Percentiles rank a stretch among this genome's conserved stretches.
Conservation (phyloP, 2,888 invertebrate genomes). For the Platycheirus albimanus region DNA sequence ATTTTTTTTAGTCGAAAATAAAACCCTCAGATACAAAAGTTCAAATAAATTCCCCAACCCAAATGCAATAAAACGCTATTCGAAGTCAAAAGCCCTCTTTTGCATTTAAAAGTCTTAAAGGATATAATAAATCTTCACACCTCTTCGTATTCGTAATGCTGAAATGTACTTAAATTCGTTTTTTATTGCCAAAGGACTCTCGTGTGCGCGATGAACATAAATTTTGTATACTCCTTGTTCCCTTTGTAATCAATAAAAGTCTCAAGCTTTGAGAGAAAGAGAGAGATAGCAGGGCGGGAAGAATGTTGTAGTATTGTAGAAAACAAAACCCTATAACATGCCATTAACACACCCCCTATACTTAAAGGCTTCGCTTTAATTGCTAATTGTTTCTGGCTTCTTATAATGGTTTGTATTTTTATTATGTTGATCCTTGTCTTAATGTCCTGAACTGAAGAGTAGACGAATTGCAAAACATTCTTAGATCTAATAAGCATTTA, state of each 20-base stretch:
- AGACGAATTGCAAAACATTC: background rate
- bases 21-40: background rate
- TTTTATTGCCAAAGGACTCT: conserved; percentile 29
- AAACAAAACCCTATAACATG: conserved; percentile 19
- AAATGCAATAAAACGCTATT: background rate
- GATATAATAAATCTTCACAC: conserved; percentile 48
- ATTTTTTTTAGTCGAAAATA: no score
- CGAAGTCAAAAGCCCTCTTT: conserved; percentile 1
- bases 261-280: background rate
- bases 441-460: background rate
- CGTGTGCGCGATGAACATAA: conserved; percentile 35
- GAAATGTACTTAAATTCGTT: conserved; percentile 34
- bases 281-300: background rate
- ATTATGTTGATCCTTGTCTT: conserved; percentile 9
- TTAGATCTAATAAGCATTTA: conserved; percentile 17
- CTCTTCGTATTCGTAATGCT: conserved; percentile 15
- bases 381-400: conserved; percentile 29
- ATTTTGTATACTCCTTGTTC: conserved; percentile 25
- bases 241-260: conserved; percentile 44
- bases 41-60: background rate
- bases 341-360: conserved; percentile 22
- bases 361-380: conserved; percentile 18
- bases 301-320: background rate
- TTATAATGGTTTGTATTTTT: background rate
- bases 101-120: background rate